Evolutionary conservation across 2,797 vertebrate species (phyloP), one percentile per base, ranked within the genome.

Genomic region (Bryconaethiops microstoma): DNA sequence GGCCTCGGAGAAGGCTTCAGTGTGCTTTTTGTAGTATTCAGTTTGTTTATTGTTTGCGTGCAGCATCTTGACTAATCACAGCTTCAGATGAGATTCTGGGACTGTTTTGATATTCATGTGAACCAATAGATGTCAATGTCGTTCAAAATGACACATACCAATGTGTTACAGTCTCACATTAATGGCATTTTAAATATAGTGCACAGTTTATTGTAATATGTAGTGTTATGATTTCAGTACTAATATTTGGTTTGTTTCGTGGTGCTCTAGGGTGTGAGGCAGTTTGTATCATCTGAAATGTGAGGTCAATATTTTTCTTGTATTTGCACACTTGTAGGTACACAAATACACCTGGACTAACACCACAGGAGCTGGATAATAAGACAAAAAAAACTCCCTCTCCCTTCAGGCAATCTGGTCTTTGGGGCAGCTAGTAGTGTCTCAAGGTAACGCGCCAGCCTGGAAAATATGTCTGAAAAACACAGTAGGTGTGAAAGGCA

Each of bases 401-500:
- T 78, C 55, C 40, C 63, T 74, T 35, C 73, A 77, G 82, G 76
- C 23, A 52, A 79, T 79, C 54, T 6, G 63, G 75, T 60, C 84
- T 78, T 82, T 29, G 74, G 76, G 70, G 57, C 19, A 50, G 39
- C 25, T 42, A 0, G 76, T 59, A 12, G 21, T 39, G 79, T 82
- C 89, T 87, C 73, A 42, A 42, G 90, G 89, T 88, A 87, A 80
- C 48, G 69, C 87, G 86, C 82, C 74, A 79, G 73, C 64, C 77
- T 76, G 82, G 67, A 84, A 75, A 83, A 85, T 21, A 78, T 85
- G 78, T 68, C 79, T 35, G 19, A 85, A 88, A 91, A 92, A 91
- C 91, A 88, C 77, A 71, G 79, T 87, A 93, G 89, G 92, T 93
- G 93, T 87, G 91, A 94, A 92, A 93, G 89, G 89, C 92, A 94